Evolutionary conservation across 2,888 invertebrate genomes (phyloP), one percentile per base, ranked within the genome.

Genomic region (Gastrophysa polygoni): DNA sequence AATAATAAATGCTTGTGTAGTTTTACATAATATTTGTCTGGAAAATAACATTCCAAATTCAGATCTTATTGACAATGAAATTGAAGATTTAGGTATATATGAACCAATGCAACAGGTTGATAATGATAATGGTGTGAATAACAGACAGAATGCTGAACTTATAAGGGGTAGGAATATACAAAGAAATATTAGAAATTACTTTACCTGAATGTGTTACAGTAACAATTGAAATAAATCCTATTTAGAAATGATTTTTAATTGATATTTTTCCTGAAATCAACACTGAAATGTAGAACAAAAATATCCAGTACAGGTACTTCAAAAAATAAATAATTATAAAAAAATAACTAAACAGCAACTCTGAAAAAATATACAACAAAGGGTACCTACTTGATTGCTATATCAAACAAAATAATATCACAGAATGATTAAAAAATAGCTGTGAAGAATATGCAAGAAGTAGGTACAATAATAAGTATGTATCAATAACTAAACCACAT

Each of bases 11-110:
- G 38, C 34, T 32, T 52, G 43, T 18, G 43, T 38, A 20, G 54
- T 43, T 38, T 21, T 54, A 38, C 54, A 43, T 43, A 54, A 54
- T 16, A 58, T 58, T 50, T 58, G 50, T 34, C 16, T 50, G 58
- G 34, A 58, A 18, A 50, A 50, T 58, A 34, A 49, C 10, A 50
- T 58, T 58, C 49, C n/a, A 43, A 49, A 48, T 48, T 28, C 24
- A 48, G 48, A 48, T 28, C 47, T n/a, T 47, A n/a, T 24, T n/a
- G 16, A 48, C 11, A 21, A 20, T 18, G 24, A 20, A n/a, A n/a
- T 18, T 21, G 48, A 24, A 48, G 48, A 48, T n/a, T 21, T 48
- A 14, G 48, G 48, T 28, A 48, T 48, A 47, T 47, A 47, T 47
- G 48, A 48, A 21, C 48, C 24, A n/a, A 20, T 48, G 28, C 48